Evolutionary conservation across 2,888 invertebrate species (phyloP), one percentile per base, ranked within the genome.

Genomic region (Athalia circularis): DNA sequence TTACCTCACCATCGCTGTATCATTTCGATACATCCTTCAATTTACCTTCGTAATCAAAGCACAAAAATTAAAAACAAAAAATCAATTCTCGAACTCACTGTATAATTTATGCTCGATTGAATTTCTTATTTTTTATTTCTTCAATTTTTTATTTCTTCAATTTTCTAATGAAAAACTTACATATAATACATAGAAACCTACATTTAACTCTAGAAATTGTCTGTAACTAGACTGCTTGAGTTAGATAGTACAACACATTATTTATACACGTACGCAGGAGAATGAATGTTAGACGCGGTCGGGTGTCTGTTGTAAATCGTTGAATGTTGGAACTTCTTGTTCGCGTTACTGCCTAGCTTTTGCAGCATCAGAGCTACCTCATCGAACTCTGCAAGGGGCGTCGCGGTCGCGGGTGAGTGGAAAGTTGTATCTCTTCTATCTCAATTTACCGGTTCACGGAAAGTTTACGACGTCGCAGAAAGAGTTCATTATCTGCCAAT

Each of bases 401-500:
- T 61, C 67, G 48, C 67, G 48, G 48, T 15, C 67, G 13, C 52
- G 67, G 15, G 15, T 50, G 72, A 72, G 72, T 72, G 57, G 72
- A 72, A 72, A 72, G 72, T 72, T 59, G 72, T 72, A 72, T 61
- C 72, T 59, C 45, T 59, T 77, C 15, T 61, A 77, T 62, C 13
- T 57, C 29, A 75, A 64, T 78, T 57, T 74, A 65, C 74, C 57
- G 74, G 74, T 74, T 78, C 47, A 74, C 48, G 47, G 15, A 75
- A 78, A 75, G 52, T 78, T 75, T 75, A 75, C 65, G 74, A 62
- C 64, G 54, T n/a, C 11, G 48, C 50, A 75, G 43, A 78, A 75
- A 64, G 78, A 72, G 59, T 72, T 72, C 72, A 72, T 72, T 72
- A 72, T 72, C 72, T 61, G 72, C 47, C 48, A 61, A 72, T 72